Evolutionary conservation across 2,113 vertebrate species (phyloP).

Genomic region (Tamias sibiricus): DNA sequence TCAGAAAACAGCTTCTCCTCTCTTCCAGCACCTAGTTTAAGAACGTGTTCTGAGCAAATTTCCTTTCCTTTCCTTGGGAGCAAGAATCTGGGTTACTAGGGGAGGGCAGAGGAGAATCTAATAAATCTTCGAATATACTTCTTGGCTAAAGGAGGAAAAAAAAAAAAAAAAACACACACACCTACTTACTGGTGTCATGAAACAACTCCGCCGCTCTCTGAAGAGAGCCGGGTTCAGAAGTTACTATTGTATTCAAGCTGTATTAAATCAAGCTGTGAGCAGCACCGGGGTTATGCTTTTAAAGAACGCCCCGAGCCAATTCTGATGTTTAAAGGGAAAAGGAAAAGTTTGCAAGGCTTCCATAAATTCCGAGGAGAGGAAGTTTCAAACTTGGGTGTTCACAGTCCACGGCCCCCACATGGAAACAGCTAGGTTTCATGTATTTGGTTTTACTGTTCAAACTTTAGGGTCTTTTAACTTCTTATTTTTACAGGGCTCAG

Average conservation of each 20-base stretch:
- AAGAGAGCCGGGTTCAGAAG: constrained; percentile 88
- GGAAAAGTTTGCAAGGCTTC: constrained; percentile 79
- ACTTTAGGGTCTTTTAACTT: constrained; percentile 78
- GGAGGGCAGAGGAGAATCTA: constrained; percentile 83
- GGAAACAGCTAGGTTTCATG: constrained; percentile 85
- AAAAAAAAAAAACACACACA: constrained; percentile 74
- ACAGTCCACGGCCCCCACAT: constrained; percentile 80
- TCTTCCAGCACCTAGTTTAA: constrained; percentile 78
- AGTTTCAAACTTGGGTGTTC: constrained; percentile 89
- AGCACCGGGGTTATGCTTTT: constrained; percentile 78
- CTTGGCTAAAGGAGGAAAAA: constrained; percentile 81
- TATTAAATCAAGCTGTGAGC: constrained; percentile 89
- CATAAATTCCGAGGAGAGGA: constrained; percentile 86
- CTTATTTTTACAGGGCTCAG: constrained; percentile 80
- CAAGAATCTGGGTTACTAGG: constrained; percentile 88
- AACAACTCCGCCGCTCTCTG: constrained; percentile 87
- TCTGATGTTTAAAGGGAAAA: constrained; percentile 74
- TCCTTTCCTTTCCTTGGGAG: constrained; percentile 85
- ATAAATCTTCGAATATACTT: constrained; percentile 88
- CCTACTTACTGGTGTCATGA: constrained; percentile 88
- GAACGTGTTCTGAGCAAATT: constrained; percentile 83
- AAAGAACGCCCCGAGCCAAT: constrained; percentile 82
- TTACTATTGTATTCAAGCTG: constrained; percentile 86
- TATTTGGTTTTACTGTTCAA: constrained; percentile 82
- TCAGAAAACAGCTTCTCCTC: constrained; percentile 76